These are phyloP conservation scores for Pelagia noctiluca DNA, from an alignment of 30 jellyfish, hydroid and myxozoan species.

Conservation along the genomic window DNA sequence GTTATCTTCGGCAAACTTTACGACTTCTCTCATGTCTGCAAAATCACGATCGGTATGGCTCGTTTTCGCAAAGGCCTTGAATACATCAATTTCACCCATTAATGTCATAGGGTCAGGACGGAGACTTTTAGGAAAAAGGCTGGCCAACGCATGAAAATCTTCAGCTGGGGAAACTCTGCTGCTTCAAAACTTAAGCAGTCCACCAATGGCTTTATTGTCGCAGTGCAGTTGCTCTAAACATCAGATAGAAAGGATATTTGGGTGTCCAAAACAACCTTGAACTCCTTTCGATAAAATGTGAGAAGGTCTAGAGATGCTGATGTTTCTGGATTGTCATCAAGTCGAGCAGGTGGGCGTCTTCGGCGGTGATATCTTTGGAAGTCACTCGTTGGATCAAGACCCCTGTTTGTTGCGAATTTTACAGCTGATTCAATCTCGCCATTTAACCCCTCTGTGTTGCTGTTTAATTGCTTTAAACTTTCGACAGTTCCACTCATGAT, in stretches of 20 bases:
- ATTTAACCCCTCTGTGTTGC: constrained; percentile 28
- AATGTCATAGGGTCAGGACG: constrained; percentile 36
- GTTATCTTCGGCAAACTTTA: background rate
- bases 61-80: constrained; percentile 6
- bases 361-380: constrained; percentile 31
- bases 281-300: constrained; percentile 13
- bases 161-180: background rate
- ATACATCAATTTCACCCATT: constrained; percentile 7
- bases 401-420: constrained; percentile 4
- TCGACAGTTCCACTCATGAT: constrained; percentile 15
- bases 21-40: constrained; percentile 2
- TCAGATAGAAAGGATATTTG: constrained; percentile 26
- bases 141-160: constrained; percentile 5
- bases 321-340: constrained; percentile 37
- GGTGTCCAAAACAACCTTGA: constrained; percentile 34
- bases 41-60: background rate
- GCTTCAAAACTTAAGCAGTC: constrained; percentile 8
- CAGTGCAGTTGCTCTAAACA: constrained; percentile 20
- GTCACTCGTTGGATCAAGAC: constrained; percentile 33
- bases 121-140: background rate
- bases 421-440: constrained; percentile 26
- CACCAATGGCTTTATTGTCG: constrained; percentile 17
- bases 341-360: constrained; percentile 18
- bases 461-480: background rate
- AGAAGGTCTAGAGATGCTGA: background rate